Evolutionary conservation across 53 echinoderm and acorn worm species (phyloP).

Genomic region (Echinometra lucunter): DNA sequence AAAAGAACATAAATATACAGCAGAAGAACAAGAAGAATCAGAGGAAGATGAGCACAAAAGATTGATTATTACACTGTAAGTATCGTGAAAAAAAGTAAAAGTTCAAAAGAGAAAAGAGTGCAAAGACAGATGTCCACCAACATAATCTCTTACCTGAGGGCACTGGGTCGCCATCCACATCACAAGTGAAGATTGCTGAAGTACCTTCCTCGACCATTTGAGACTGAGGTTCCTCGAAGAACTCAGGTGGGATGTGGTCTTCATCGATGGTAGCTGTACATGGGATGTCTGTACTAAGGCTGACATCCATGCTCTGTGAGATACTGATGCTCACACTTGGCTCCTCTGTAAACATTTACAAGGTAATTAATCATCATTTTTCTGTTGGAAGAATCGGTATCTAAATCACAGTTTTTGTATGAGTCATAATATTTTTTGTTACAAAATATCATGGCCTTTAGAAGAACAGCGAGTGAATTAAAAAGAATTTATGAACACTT

Average conservation of each 20-base stretch:
- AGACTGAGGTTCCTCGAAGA: conserved; percentile 94
- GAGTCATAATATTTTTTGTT: neutral
- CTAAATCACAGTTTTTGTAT: neutral
- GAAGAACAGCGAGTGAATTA: neutral
- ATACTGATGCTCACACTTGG: conserved; percentile 95
- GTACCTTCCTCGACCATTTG: conserved; percentile 86
- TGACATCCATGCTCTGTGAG: conserved; percentile 83
- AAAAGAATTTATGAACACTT: neutral
- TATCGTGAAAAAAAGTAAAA: no score
- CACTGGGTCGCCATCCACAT: conserved; percentile 93
- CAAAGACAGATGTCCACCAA: neutral
- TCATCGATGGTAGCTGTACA: conserved; percentile 85
- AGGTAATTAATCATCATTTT: neutral
- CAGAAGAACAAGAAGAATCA: no score
- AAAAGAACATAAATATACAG: no score
- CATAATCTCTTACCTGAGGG: conserved; percentile 75
- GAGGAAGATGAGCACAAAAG: no score
- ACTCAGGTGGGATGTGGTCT: conserved; percentile 96
- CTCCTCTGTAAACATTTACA: conserved; percentile 83
- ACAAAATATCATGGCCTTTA: neutral
- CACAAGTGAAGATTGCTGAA: conserved; percentile 84
- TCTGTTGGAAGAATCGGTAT: neutral
- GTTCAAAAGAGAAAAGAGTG: no score
- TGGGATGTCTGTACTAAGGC: conserved; percentile 81
- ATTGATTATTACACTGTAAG: no score